Percentiles rank a stretch among this genome's conserved stretches.
These are phyloP conservation scores for Alaudala cheleensis DNA, from an alignment of 2,113 vertebrate species.

Conservation along the genomic window DNA sequence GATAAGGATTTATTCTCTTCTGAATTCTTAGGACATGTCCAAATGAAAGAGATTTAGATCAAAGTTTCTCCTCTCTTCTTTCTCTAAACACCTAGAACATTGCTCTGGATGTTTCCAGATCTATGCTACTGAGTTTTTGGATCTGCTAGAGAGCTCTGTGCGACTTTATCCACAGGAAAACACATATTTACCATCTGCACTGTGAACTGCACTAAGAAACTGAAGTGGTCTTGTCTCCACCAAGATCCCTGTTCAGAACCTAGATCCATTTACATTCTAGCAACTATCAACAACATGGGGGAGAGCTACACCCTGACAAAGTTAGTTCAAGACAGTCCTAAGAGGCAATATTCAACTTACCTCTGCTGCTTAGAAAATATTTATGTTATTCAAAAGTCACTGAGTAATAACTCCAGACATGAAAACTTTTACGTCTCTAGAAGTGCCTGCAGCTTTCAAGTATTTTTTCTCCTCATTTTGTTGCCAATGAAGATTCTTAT, in stretches of 20 bases:
- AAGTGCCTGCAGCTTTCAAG: not conserved
- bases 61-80: not conserved
- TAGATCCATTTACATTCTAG: not conserved
- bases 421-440: not conserved
- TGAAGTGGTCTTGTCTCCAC: not conserved
- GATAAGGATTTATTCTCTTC: not conserved
- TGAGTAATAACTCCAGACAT: not conserved
- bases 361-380: not conserved
- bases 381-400: not conserved
- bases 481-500: not conserved
- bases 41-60: not conserved
- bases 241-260: rapidly evolving
- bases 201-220: not conserved
- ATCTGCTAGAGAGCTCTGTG: not conserved
- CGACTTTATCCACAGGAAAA: not conserved
- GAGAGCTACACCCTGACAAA: not conserved
- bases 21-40: not conserved
- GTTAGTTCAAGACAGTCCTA: not conserved
- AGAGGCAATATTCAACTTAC: not conserved
- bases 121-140: not conserved
- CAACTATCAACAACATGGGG: not conserved
- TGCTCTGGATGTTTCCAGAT: not conserved
- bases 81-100: not conserved
- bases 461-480: not conserved
- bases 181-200: not conserved